Evolutionary conservation across 2,888 invertebrate species (phyloP).

Genomic region (Ernsta delagoae): DNA sequence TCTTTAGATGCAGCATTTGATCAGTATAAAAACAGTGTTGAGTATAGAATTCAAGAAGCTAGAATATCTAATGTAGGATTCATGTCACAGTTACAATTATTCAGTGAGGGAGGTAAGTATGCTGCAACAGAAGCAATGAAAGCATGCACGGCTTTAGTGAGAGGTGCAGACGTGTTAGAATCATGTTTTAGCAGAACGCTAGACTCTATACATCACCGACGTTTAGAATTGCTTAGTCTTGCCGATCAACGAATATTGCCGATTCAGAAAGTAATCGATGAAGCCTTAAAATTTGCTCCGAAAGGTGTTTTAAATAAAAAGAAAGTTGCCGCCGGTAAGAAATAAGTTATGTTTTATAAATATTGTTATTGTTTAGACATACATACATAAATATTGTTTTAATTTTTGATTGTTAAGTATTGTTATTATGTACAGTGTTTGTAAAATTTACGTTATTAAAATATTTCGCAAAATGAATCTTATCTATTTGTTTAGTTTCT

Average conservation of each 20-base stretch:
- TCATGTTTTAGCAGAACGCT: constrained; percentile 49
- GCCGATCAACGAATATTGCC: constrained; percentile 59
- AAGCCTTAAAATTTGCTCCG: constrained; percentile 47
- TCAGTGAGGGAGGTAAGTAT: constrained; percentile 64
- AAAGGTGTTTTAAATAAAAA: constrained; percentile 48
- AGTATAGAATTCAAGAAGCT: constrained; percentile 62
- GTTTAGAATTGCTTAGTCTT: constrained; percentile 52
- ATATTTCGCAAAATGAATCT: no score
- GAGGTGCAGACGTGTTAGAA: constrained; percentile 63
- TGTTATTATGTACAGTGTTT: no score
- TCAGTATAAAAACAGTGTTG: constrained; percentile 52
- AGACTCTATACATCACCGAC: constrained; percentile 57
- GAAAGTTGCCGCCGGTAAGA: constrained; percentile 41
- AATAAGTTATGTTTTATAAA: constrained; percentile 4
- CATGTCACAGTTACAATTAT: constrained; percentile 58
- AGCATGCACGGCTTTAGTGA: constrained; percentile 52
- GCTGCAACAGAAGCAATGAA: constrained; percentile 60
- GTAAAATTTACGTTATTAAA: no score
- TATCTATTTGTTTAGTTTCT: no score
- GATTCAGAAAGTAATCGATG: constrained; percentile 54
- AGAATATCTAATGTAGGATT: constrained; percentile 69
- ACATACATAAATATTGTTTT: no score
- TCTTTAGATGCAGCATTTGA: constrained; percentile 57
- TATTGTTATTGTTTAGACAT: background rate
- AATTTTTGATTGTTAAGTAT: no score